Conservation (phyloP, 2,888 invertebrate species). For the Priocnemis perturbator region DNA sequence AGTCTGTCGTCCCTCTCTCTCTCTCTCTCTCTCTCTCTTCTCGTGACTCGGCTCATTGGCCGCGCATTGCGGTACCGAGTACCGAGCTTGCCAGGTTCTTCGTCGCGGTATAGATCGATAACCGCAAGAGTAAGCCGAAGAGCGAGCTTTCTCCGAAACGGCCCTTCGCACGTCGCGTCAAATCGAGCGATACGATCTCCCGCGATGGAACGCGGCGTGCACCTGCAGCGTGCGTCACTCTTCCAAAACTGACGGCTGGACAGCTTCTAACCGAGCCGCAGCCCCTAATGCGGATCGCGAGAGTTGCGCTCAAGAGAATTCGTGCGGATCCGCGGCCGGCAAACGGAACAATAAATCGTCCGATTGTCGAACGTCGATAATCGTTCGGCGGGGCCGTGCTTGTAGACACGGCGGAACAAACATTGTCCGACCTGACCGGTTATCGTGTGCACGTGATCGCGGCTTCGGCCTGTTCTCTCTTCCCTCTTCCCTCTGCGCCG, state of each 20-base stretch:
- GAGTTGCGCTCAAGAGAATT: neutral
- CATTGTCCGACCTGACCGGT: conserved; percentile 56
- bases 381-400: conserved; percentile 47
- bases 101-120: too few species aligned
- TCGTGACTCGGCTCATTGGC: too few species aligned
- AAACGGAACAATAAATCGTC: conserved; percentile 63
- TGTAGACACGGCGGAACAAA: conserved; percentile 59
- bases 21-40: too few species aligned
- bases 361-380: conserved; percentile 65
- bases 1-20: too few species aligned
- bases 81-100: too few species aligned
- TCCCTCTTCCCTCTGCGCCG: conserved; percentile 17
- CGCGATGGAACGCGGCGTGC: too few species aligned
- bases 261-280: conserved; percentile 11
- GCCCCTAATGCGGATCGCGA: neutral
- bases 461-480: conserved; percentile 24
- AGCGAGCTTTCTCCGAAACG: too few species aligned
- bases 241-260: conserved; percentile 14
- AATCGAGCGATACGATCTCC: too few species aligned
- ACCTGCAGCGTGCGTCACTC: too few species aligned
- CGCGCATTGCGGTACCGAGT: too few species aligned
- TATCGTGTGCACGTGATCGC: conserved; percentile 59
- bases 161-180: too few species aligned
- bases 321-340: conserved; percentile 17
- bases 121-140: too few species aligned